phyloP scores from a whole-genome alignment of 30 jellyfish, hydroid and myxozoan species.

The Mastigias papua region DNA sequence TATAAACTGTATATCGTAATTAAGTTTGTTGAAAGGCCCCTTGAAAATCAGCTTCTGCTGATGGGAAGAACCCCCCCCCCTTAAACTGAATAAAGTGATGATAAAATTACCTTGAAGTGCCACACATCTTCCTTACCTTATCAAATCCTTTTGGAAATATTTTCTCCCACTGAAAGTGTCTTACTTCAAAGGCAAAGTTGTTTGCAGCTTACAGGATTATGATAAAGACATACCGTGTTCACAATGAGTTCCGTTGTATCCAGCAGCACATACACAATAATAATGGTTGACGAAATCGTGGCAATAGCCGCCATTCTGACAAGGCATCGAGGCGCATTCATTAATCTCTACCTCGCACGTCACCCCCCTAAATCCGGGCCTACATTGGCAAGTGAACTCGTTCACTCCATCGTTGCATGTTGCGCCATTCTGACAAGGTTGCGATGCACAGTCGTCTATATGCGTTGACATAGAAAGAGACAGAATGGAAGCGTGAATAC shows the following conservation, averaged over 20 bases:
- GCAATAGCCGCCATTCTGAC: conserved; percentile 66
- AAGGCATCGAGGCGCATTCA: conserved; percentile 66
- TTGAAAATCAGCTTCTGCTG: neutral
- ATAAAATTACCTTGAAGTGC: too few species aligned
- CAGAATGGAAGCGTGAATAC: neutral
- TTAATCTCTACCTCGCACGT: conserved; percentile 36
- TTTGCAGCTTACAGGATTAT: too few species aligned
- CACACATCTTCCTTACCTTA: too few species aligned
- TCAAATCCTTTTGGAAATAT: too few species aligned
- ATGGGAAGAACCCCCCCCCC: too few species aligned
- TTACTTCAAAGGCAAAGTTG: too few species aligned
- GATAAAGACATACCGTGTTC: too few species aligned
- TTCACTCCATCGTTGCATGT: conserved; percentile 67
- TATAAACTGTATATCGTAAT: neutral
- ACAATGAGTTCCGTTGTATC: conserved; percentile 68
- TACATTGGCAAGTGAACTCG: conserved; percentile 58
- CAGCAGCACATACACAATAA: conserved; percentile 70
- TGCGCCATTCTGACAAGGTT: conserved; percentile 74
- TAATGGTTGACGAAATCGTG: conserved; percentile 42
- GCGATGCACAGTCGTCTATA: conserved; percentile 68
- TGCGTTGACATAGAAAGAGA: neutral
- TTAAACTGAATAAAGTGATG: too few species aligned
- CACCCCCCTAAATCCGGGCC: conserved; percentile 62
- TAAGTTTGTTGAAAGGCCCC: neutral
- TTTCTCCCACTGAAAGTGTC: too few species aligned